Evolutionary conservation across 2,797 vertebrate genomes (phyloP), one percentile per base, ranked within the genome.

Genomic region (Corythornis leucogaster): DNA sequence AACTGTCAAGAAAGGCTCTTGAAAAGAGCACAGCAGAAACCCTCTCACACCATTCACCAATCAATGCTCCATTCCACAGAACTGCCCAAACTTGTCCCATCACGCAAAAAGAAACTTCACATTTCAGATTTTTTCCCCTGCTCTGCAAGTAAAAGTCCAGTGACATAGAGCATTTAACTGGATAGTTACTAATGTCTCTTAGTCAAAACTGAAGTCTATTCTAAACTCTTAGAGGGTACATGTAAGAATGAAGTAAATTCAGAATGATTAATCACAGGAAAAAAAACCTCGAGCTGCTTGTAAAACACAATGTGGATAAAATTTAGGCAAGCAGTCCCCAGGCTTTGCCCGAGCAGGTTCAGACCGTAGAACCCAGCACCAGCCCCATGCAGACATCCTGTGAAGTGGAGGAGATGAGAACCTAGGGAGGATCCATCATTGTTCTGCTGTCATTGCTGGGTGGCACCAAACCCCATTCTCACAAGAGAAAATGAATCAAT

Each of bases 31-130:
- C 0, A 0, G 45, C 25, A 95, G 81, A 84, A 84, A 70, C 25
- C 7, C 18, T 6, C 5, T 54, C 2, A 0, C 6, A 6, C 26
- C 40, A 28, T 40, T 69, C 48, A 79, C 25, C 13, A 61, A 5
- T 21, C 58, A 43, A 31, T 35, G 21, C 67, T 1, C 0, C 0
- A 4, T 57, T 73, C 21, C 70, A 79, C 0, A 0, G 25, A 48
- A 77, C n/a, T 14, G 25, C 18, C 28, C 10, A 57, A 81, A 90
- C 18, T 15, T 55, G 11, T 59, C n/a, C 20, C 30, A 50, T 4
- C 15, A 53, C 0, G 2, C 13, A 57, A 77, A 82, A 24, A 69
- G 35, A 82, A 88, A 48, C 35, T 55, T 63, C 20, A 61, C 11
- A 54, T 74, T 79, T 20, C 57, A 33, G 8, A 31, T 7, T 42